Evolutionary conservation across 1,140 invertebrate genomes (phyloP), one percentile per base, ranked within the genome.

Genomic region (Lepidotrigona ventralis): DNA sequence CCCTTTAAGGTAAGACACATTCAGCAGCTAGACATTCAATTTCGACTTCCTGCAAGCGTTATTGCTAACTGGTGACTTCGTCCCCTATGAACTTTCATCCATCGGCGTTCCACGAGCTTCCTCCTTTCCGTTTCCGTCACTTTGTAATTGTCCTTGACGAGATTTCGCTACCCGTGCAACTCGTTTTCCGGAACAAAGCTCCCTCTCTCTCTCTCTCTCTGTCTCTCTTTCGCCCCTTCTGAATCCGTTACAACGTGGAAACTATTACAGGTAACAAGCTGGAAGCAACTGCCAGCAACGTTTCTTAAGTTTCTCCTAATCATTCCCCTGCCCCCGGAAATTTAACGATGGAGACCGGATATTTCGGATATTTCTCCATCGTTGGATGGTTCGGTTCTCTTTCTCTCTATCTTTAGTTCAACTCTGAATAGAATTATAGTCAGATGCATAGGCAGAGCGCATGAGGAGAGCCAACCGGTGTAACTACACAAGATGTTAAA

Each of bases 11-110:
- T 70, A 78, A 82, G 81, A 77, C 81, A 82, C 56, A 83, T 60
- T 63, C 75, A 23, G 58, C 51, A n/a, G 26, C 21, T 26, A 33
- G 39, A 53, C 86, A 68, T 87, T 86, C 77, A 88, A 87, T 88
- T 88, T 81, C 82, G 63, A 71, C 80, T 86, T 53, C 33, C 74
- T 39, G 53, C 58, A n/a, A 80, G 53, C 79, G 74, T 86, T 86
- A 87, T 80, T 51, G 63, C 29, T 76, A 46, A 70, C 63, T 81
- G 60, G 46, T 29, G 60, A 70, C 73, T 77, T 33, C 21, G n/a
- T 60, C 58, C 39, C 60, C 21, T 26, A 19, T 46, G 33, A 60
- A n/a, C 15, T 63, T 46, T 17, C 29, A 33, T 8, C n/a, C 9
- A 51, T 53, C 46, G 68, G 21, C 4, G 33, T 19, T 39, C 39